phyloP scores from a whole-genome alignment of 1,140 invertebrate genomes.

The Zophobas atratus region DNA sequence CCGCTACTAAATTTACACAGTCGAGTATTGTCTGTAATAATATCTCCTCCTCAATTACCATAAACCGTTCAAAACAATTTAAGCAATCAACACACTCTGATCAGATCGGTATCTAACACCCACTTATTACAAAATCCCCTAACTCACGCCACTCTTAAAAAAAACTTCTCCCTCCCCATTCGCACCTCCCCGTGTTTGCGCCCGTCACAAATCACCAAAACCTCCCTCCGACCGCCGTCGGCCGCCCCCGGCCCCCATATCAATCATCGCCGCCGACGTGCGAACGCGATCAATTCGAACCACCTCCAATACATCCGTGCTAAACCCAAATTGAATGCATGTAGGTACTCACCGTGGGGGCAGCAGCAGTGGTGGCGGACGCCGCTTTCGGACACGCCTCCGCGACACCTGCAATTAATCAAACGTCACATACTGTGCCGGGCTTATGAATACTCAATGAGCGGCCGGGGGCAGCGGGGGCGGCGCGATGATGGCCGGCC shows the following conservation, averaged over 20 bases:
- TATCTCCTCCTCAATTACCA: too few species aligned
- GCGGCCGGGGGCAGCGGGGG: background rate
- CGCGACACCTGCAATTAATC: slow-evolving; percentile 55
- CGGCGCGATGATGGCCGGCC: background rate
- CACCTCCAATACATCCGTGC: background rate
- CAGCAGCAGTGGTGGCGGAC: slow-evolving; percentile 46
- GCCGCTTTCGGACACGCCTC: slow-evolving; percentile 50
- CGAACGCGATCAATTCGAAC: slow-evolving; percentile 36
- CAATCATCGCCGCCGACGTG: slow-evolving; percentile 7
- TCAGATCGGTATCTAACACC: too few species aligned
- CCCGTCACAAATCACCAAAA: too few species aligned
- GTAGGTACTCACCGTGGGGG: slow-evolving; percentile 52
- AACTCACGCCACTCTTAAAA: too few species aligned
- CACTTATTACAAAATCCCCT: too few species aligned
- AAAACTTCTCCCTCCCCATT: too few species aligned
- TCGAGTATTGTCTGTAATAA: too few species aligned
- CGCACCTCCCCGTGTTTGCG: too few species aligned
- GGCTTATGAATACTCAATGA: slow-evolving; percentile 45
- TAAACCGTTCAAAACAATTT: too few species aligned
- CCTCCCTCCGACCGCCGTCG: background rate
- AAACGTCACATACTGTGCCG: slow-evolving; percentile 42
- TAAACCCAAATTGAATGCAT: slow-evolving; percentile 33
- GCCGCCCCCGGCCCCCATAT: background rate
- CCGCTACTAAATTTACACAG: too few species aligned
- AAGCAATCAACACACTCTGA: too few species aligned